Evolutionary conservation across 2,113 vertebrate species (phyloP), one percentile per base, ranked within the genome.

Genomic region (Limanda limanda): DNA sequence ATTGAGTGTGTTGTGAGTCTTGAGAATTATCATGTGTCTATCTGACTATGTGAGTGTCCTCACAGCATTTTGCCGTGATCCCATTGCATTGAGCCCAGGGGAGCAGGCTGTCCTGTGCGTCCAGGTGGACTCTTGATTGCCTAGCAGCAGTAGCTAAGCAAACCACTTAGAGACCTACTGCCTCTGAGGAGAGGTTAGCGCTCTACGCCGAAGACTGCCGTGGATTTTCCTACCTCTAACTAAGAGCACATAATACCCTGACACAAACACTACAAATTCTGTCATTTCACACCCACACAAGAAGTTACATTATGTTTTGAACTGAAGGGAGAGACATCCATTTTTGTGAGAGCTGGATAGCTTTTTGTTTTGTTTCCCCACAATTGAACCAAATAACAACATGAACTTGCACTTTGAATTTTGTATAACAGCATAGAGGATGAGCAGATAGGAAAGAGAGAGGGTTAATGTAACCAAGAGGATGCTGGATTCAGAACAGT

Each of bases 71-170:
- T 80, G 58, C 63, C 47, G 64, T 47, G 75, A 85, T 81, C n/a
- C n/a, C n/a, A 64, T 80, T 31, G 58, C 70, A 52, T 35, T 3
- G 54, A 54, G 31, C 68, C 65, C 73, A 47, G 21, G 72, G 81
- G 69, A 77, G 68, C 56, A 57, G 76, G 42, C 21, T n/a, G 68
- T 70, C 56, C 81, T 68, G 37, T 79, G 42, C 2, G 52, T 70
- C 57, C 7, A 24, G 17, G 56, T 66, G 45, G 54, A 60, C 71
- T 73, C 61, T 61, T 71, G 80, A 89, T 85, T 90, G 88, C 87
- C 61, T 90, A 91, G 86, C 83, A 91, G 88, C 89, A 1, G 84
- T 89, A 78, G 80, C 77, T 86, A 90, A 87, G 86, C 85, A 83
- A 67, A 83, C 80, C 79, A 91, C 90, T 92, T 86, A 90, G 72